Evolutionary conservation across 1,140 invertebrate genomes (phyloP).

Genomic region (Saccostrea echinata): DNA sequence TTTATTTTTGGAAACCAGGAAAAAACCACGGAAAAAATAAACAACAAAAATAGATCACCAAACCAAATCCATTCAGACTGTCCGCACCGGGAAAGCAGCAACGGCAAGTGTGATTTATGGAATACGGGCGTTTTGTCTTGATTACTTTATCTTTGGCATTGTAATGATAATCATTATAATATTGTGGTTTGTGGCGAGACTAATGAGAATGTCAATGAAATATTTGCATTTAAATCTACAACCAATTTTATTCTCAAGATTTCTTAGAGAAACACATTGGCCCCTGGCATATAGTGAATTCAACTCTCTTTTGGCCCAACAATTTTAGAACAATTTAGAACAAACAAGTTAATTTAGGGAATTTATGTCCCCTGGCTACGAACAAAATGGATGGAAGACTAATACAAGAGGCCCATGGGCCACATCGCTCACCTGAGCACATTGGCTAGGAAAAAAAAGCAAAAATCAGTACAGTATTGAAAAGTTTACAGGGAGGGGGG

Average conservation of each 20-base stretch:
- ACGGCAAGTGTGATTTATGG: slow-evolving; percentile 8
- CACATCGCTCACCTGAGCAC: no score
- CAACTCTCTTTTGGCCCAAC: no score
- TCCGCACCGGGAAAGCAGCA: background rate
- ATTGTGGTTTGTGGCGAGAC: slow-evolving; percentile 22
- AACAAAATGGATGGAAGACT: no score
- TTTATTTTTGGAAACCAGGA: slow-evolving; percentile 16
- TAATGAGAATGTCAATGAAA: slow-evolving; percentile 7
- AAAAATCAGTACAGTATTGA: no score
- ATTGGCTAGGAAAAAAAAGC: no score
- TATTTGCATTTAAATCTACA: background rate
- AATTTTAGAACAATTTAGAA: no score
- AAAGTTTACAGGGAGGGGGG: no score
- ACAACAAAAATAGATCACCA: slow-evolving; percentile 6
- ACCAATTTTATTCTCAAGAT: background rate
- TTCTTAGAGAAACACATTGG: no score
- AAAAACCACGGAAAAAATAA: slow-evolving; percentile 18
- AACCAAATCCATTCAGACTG: background rate
- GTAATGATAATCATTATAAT: slow-evolving; percentile 20
- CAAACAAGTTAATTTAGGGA: no score
- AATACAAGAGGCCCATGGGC: no score
- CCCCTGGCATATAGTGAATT: no score
- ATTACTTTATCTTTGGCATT: background rate
- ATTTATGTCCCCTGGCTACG: no score
- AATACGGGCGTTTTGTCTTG: background rate